These are phyloP conservation scores for Myrmophylax atrothorax DNA, from an alignment of 2,113 vertebrate species.

Conservation along the genomic window DNA sequence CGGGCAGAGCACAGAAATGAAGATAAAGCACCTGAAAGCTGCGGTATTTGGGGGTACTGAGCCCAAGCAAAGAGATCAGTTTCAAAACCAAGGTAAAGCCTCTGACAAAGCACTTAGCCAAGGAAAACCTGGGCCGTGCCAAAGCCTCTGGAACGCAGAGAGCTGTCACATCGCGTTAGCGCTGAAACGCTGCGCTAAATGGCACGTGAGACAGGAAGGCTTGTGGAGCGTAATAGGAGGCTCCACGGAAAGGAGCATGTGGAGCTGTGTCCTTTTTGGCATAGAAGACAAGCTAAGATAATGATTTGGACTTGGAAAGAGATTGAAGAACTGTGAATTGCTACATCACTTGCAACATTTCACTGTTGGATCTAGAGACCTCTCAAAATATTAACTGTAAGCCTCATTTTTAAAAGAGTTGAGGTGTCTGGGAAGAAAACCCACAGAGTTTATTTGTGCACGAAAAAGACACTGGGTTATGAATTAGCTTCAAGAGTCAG, in stretches of 20 bases:
- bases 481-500: neutral
- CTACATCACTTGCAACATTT: neutral
- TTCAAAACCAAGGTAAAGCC: neutral
- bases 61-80: neutral
- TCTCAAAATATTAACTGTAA: slow-evolving; percentile 16
- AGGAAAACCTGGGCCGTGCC: neutral
- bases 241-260: neutral
- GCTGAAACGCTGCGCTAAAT: accelerated
- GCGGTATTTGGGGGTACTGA: neutral
- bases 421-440: neutral
- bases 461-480: neutral
- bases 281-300: neutral
- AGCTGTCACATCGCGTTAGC: neutral
- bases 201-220: neutral
- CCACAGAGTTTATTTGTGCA: neutral
- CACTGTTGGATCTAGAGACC: neutral
- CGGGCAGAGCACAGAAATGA: neutral
- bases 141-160: neutral
- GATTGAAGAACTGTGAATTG: slow-evolving; percentile 2
- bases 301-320: neutral
- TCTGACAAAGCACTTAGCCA: neutral
- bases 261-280: neutral
- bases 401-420: neutral
- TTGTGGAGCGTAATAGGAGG: neutral
- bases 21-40: slow-evolving; percentile 25